Evolutionary conservation across 2,797 vertebrate species (phyloP), one percentile per base, ranked within the genome.

Genomic region (Acestrorhynchus altus): DNA sequence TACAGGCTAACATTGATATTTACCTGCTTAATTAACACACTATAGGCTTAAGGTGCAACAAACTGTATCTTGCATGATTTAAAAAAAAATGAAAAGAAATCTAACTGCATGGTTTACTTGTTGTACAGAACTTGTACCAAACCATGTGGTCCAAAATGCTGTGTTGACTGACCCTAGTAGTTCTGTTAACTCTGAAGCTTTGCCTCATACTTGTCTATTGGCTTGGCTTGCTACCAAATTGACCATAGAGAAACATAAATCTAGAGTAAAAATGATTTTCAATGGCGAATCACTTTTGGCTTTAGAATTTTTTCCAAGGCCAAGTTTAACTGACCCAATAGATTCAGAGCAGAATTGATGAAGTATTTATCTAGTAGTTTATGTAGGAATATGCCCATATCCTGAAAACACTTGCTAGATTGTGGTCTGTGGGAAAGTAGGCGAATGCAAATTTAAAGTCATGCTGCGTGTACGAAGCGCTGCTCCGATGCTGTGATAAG

Each of bases 341-440:
- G 1, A 8, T 54, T 24, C 1, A 1, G 6, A 13, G 12, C 15
- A 26, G 28, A n/a, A n/a, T n/a, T n/a, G n/a, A n/a, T n/a, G n/a
- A n/a, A n/a, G n/a, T n/a, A n/a, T n/a, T n/a, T n/a, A n/a, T n/a
- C n/a, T n/a, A n/a, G n/a, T n/a, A n/a, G n/a, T n/a, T n/a, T n/a
- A 15, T 8, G 22, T n/a, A 49, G 15, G 47, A 49, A 49, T 22
- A 44, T 65, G 13, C 10, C 13, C 42, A 26, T n/a, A 24, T 8
- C 64, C 64, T 66, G 64, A 46, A 18, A 40, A 66, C 42, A 47
- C 42, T 66, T 68, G 24, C 9, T n/a, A 31, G 26, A 28, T n/a
- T n/a, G 24, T 51, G 65, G 4, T 9, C 31, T 49, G 46, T 68
- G 47, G 46, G 28, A 35, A 60, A 0, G 7, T 22, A 65, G 22